These are phyloP conservation scores for Drusus annulatus DNA, from an alignment of 1,140 invertebrate genomes.

Conservation along the genomic window DNA sequence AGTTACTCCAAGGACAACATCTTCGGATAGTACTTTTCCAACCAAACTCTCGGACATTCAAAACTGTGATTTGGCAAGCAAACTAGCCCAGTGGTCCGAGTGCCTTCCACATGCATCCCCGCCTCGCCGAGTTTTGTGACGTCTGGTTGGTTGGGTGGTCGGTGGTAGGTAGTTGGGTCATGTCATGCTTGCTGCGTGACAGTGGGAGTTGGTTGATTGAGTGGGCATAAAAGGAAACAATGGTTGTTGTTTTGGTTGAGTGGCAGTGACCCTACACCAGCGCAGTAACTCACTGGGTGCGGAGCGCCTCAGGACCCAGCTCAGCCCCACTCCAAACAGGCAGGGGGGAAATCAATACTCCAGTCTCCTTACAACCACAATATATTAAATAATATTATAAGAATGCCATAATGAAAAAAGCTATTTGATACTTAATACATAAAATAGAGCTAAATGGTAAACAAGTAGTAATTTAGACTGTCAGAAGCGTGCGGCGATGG, in stretches of 20 bases:
- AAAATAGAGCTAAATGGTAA: constrained; percentile 56
- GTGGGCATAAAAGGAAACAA: constrained; percentile 53
- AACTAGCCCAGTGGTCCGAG: no score
- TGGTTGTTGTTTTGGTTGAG: background rate
- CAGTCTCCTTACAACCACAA: constrained; percentile 73
- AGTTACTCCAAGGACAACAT: constrained; percentile 40
- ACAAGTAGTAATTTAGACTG: constrained; percentile 63
- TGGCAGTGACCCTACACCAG: constrained; percentile 47
- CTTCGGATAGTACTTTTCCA: constrained; percentile 10
- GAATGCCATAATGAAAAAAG: constrained; percentile 73
- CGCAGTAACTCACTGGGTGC: background rate
- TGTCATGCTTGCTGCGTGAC: background rate
- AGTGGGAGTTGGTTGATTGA: constrained; percentile 43
- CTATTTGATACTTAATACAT: constrained; percentile 65
- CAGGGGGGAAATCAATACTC: constrained; percentile 70
- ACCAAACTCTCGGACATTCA: constrained; percentile 1
- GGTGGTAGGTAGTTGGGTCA: no score
- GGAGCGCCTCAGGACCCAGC: background rate
- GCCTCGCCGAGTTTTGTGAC: no score
- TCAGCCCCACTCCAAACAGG: constrained; percentile 22
- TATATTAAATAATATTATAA: constrained; percentile 74
- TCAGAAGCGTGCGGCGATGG: constrained; percentile 71
- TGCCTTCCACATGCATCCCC: no score
- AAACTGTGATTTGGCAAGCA: background rate
- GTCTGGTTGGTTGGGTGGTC: no score